Conservation (phyloP, 2,797 vertebrate species). For the Myotis findleyi region DNA sequence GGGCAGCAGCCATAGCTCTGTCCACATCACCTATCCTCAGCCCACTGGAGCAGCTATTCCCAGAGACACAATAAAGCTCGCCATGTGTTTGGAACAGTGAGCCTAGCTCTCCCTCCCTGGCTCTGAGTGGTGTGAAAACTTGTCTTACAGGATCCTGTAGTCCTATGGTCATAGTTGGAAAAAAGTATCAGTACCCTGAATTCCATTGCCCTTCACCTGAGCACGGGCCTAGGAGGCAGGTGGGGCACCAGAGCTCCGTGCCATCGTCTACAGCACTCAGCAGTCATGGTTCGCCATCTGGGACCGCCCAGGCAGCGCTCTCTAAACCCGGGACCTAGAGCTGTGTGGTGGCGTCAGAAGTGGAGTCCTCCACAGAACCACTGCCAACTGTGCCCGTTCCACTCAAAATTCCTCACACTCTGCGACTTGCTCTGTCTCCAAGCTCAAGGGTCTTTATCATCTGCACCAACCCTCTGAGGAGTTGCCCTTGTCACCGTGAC, state of each 20-base stretch:
- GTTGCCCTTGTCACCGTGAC: accelerated
- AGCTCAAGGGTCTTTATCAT: background rate
- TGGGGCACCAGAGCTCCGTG: background rate
- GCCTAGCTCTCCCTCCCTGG: background rate
- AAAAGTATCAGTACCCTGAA: background rate
- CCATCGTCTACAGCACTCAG: background rate
- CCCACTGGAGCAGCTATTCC: background rate
- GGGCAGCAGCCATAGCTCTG: accelerated
- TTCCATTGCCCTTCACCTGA: background rate
- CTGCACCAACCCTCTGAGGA: background rate
- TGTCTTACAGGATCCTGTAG: background rate
- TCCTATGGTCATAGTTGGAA: accelerated
- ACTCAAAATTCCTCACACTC: background rate
- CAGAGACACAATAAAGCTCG: background rate
- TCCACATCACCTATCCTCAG: background rate
- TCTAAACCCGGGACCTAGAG: background rate
- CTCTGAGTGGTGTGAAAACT: background rate
- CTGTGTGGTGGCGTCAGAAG: accelerated
- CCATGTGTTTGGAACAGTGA: background rate
- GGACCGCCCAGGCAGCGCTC: background rate
- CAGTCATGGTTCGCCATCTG: background rate
- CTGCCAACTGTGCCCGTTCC: accelerated
- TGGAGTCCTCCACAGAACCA: background rate
- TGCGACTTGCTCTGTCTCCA: background rate
- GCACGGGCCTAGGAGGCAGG: background rate